A percentile compares a stretch with the other conserved stretches of the same genome.
These are phyloP conservation scores for Hippocampus abdominalis DNA, from an alignment of 2,113 vertebrate genomes.

Conservation along the genomic window DNA sequence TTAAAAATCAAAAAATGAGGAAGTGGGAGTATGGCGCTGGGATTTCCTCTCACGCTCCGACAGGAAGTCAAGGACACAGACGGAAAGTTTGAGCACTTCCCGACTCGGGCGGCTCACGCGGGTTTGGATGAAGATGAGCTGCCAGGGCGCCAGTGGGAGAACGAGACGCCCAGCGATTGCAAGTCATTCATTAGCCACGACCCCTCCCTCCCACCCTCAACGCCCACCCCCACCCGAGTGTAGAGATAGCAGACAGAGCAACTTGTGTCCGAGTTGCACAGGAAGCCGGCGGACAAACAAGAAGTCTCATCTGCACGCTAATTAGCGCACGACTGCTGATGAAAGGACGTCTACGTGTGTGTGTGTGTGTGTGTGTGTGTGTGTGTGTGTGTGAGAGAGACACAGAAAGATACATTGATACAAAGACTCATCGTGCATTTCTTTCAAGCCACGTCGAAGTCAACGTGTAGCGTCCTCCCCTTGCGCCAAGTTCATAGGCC, in stretches of 20 bases:
- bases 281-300: conserved; percentile 73
- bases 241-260: conserved; percentile 67
- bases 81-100: conserved; percentile 8
- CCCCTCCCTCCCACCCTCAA: conserved; percentile 40
- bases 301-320: conserved; percentile 64
- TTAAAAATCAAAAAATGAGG: conserved; percentile 35
- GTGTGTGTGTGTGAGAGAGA: conserved; percentile 1
- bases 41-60: conserved; percentile 56
- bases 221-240: conserved; percentile 21
- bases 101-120: background rate
- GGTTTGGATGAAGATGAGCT: conserved; percentile 3
- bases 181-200: conserved; percentile 37
- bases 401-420: background rate
- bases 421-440: background rate
- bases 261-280: conserved; percentile 69
- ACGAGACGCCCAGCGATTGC: conserved; percentile 10
- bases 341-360: conserved; percentile 19
- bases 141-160: background rate
- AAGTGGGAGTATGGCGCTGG: conserved; percentile 59
- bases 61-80: conserved; percentile 1
- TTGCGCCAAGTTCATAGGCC: conserved; percentile 46
- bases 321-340: conserved; percentile 59
- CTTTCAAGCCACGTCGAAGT: background rate
- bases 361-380: conserved; percentile 14
- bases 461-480: background rate